phyloP scores from a whole-genome alignment of 2,888 invertebrate species.

The Lithophane semibrunnea region DNA sequence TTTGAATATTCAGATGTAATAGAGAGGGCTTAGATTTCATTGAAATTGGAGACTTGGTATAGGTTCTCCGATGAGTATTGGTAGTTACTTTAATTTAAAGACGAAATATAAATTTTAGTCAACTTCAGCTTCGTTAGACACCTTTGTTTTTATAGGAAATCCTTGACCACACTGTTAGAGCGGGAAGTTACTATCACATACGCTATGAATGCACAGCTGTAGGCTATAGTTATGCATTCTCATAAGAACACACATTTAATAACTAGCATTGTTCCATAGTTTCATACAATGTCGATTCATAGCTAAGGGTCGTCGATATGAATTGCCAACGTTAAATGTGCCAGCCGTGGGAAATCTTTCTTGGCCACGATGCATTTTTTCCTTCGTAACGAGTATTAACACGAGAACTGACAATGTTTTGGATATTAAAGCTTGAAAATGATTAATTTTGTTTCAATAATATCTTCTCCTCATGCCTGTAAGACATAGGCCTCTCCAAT shows the following conservation, averaged over 20 bases:
- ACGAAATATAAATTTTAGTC: slow-evolving; percentile 1
- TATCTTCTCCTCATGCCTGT: not conserved
- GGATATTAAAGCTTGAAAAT: slow-evolving; percentile 1
- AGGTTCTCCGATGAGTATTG: not conserved
- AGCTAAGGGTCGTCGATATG: slow-evolving; percentile 76
- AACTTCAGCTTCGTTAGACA: slow-evolving; percentile 1
- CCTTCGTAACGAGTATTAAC: slow-evolving; percentile 14
- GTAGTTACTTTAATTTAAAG: not conserved
- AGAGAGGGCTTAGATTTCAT: not conserved
- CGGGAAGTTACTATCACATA: slow-evolving; percentile 48
- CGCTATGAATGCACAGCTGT: slow-evolving; percentile 14
- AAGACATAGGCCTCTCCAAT: not conserved
- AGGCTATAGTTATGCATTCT: slow-evolving; percentile 52
- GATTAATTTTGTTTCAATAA: not conserved
- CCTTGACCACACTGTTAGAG: slow-evolving; percentile 59
- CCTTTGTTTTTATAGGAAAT: slow-evolving; percentile 25
- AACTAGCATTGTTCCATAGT: slow-evolving; percentile 71
- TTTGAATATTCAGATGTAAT: not conserved
- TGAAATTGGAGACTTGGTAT: not conserved
- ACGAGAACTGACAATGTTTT: slow-evolving; percentile 7
- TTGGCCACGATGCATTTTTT: slow-evolving; percentile 67
- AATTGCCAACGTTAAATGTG: slow-evolving; percentile 75
- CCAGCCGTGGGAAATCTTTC: slow-evolving; percentile 75
- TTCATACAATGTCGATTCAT: slow-evolving; percentile 80
- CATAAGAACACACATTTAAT: slow-evolving; percentile 69